A percentile compares a stretch with the other conserved stretches of the same genome.
phyloP scores from a whole-genome alignment of 2,888 invertebrate species.

The Pocota personata region DNA sequence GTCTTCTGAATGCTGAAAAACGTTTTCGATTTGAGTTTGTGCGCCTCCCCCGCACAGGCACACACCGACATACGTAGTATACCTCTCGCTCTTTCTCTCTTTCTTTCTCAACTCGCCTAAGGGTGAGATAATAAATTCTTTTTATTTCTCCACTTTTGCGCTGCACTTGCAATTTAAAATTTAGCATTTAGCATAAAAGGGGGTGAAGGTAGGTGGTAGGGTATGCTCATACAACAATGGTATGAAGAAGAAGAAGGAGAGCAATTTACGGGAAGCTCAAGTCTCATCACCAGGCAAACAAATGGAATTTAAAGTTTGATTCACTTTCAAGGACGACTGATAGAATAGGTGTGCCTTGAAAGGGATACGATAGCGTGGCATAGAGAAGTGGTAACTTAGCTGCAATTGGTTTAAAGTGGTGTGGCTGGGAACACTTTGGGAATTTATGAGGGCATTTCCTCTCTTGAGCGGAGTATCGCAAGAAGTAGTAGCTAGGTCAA shows the following conservation, averaged over 20 bases:
- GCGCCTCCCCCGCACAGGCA: not conserved
- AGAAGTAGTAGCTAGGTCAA: constrained; percentile 60
- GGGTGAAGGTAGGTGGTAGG: not conserved
- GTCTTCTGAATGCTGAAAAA: constrained; percentile 36
- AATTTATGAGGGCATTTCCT: constrained; percentile 62
- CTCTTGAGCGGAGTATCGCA: constrained; percentile 26
- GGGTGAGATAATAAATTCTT: constrained; percentile 67
- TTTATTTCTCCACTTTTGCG: constrained; percentile 52
- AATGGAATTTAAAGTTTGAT: constrained; percentile 69
- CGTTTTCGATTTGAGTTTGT: constrained; percentile 43
- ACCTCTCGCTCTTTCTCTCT: not conserved
- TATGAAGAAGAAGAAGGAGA: not conserved
- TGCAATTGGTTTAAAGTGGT: constrained; percentile 56
- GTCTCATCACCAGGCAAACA: constrained; percentile 66
- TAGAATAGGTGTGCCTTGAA: not conserved
- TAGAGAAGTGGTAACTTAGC: constrained; percentile 39
- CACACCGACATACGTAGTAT: not conserved
- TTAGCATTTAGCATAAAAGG: constrained; percentile 58
- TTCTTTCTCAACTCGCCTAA: constrained; percentile 10
- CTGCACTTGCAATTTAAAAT: constrained; percentile 68
- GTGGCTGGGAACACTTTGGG: constrained; percentile 47
- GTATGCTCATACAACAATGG: constrained; percentile 27
- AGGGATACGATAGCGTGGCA: not conserved
- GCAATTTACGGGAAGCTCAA: constrained; percentile 58
- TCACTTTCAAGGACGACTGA: constrained; percentile 57